Base-by-base conservation (phyloP, 2,113 vertebrate genomes). In the Pao palembangensis region DNA sequence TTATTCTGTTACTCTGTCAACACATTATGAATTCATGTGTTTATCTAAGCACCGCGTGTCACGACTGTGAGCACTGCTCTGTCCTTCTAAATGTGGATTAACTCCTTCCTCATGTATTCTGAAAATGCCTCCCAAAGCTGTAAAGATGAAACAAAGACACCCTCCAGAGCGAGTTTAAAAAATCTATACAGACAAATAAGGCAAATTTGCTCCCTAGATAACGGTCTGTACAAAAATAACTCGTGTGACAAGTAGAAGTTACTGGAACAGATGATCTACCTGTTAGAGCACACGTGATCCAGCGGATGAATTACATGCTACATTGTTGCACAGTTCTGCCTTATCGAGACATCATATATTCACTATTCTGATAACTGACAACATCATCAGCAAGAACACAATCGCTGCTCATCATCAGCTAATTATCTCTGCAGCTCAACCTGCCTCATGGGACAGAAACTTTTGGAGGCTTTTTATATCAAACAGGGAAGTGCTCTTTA, bases 61-160 rank as follows among this genome's bases (percentile, higher is more conserved):
- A 6, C 44, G 20, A 44, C 51, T 17, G 31, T 1, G 21, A 16
- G 64, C 31, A 55, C 23, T 17, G 54, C 72, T 69, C 38, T 41
- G 64, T 72, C 50, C 47, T 31, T 61, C 31, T 21, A 52, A 50
- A 12, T 58, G 46, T 64, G 58, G 46, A 81, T 25, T 8, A 38
- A 59, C 23, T 49, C 61, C 60, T 66, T 74, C 71, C 50, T 69
- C 70, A 76, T 73, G 59, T 52, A 80, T 61, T 75, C 58, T 55
- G 53, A 47, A 75, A 56, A 55, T 31, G 50, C 23, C 69, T 57
- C 57, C 49, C 58, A 55, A 41, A 57, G 64, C 51, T 51, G 63
- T 41, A 62, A 34, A 68, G 67, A 42, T 18, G 7, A 52, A 68
- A 74, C 44, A 61, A 59, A 55, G 48, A 55, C 68, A 57, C 16